Base-by-base conservation (phyloP, 2,797 vertebrate genomes). In the Sylvilagus floridanus region DNA sequence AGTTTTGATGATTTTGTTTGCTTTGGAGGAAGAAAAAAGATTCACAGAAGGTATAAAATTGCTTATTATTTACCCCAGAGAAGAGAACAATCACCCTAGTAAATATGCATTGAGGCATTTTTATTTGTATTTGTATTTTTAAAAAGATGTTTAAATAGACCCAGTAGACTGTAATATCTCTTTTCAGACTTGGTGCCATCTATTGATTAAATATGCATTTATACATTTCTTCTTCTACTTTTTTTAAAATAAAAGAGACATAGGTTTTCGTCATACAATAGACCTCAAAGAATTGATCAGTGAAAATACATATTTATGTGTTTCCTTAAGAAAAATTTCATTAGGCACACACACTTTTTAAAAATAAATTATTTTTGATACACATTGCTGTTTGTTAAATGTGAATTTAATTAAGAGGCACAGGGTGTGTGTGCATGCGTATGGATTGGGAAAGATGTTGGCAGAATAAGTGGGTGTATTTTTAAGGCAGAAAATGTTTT, bases 131-230 rank as follows among this genome's bases (percentile, higher is more conserved):
- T 97, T 96, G 68, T 96, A 73, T 93, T 94, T 94, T 96, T 97
- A 78, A n/a, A 57, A 96, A 96, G 90, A 75, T 92, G 94, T 97
- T 97, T 97, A 97, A 97, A 97, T 96, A 97, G 97, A 97, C 97
- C 96, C 97, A 97, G 95, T 11, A 84, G 97, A 98, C 95, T 84
- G 0, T 97, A 97, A 96, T 97, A 94, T 93, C 95, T 97, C 93
- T 95, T 97, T 96, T 93, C 90, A 42, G 13, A 96, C 82, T 26
- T 42, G 89, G 95, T 94, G 94, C 96, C 95, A 97, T 96, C 97
- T 98, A 97, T 98, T 97, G 98, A 97, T 97, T 97, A 97, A 98
- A 98, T 97, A 97, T 97, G 97, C 94, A 94, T 97, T 98, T 97
- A 93, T 96, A 97, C 84, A 97, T 97, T 96, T 95, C 85, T 97